phyloP scores from a whole-genome alignment of 2,797 vertebrate genomes.

The Scarus forsteni region DNA sequence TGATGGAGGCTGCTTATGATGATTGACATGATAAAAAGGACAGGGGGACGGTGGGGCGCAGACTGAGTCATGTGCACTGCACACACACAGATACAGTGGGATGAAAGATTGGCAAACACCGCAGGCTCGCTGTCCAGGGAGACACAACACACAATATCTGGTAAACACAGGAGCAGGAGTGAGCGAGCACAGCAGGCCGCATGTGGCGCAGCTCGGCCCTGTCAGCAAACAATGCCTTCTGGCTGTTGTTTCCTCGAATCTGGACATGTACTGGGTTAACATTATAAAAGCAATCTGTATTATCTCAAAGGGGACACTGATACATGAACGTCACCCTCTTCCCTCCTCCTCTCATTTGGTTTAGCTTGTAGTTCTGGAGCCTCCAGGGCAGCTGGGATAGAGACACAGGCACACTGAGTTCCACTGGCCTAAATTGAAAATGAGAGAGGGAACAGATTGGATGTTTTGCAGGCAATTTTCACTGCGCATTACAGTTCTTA shows the following conservation, averaged over 20 bases:
- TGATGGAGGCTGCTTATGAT: slow-evolving; percentile 50
- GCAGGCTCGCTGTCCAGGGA: slow-evolving; percentile 47
- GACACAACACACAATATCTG: slow-evolving; percentile 39
- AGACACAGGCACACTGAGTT: neutral
- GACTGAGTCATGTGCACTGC: slow-evolving; percentile 36
- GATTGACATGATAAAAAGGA: slow-evolving; percentile 58
- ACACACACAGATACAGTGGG: slow-evolving; percentile 48
- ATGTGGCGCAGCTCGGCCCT: slow-evolving; percentile 32
- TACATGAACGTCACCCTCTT: neutral
- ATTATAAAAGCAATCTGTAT: slow-evolving; percentile 32
- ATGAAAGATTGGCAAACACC: slow-evolving; percentile 62
- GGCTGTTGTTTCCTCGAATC: slow-evolving; percentile 32
- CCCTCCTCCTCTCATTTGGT: neutral
- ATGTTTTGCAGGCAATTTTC: slow-evolving; percentile 28
- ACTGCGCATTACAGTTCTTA: neutral
- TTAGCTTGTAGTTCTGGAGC: slow-evolving; percentile 15
- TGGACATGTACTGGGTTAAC: slow-evolving; percentile 33
- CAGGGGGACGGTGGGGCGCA: slow-evolving; percentile 1
- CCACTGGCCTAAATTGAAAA: slow-evolving; percentile 29
- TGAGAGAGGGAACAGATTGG: slow-evolving; percentile 32
- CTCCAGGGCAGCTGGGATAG: slow-evolving; percentile 1
- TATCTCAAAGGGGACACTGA: slow-evolving; percentile 19
- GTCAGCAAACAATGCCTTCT: slow-evolving; percentile 44
- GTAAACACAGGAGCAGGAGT: slow-evolving; percentile 49
- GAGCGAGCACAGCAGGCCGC: slow-evolving; percentile 10